phyloP scores from a whole-genome alignment of 2,888 invertebrate genomes.

The Phoronis australis region DNA sequence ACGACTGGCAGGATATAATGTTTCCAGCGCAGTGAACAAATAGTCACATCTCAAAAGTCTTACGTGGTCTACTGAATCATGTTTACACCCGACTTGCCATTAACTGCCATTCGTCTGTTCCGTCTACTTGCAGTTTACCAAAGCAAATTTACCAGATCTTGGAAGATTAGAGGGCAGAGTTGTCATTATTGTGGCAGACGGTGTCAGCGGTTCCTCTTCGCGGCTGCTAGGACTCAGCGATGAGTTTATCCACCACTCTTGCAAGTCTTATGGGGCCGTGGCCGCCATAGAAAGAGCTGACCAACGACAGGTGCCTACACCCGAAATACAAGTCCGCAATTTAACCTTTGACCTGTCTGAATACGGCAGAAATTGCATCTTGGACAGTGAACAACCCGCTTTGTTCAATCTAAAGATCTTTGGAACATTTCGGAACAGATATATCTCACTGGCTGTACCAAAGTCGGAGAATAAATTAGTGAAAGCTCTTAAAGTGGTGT shows the following conservation, averaged over 20 bases:
- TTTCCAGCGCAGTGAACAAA: too few relatives aligned
- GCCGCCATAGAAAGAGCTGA: slow-evolving; percentile 35
- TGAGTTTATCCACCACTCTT: slow-evolving; percentile 34
- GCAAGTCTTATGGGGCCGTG: slow-evolving; percentile 40
- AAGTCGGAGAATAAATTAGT: slow-evolving; percentile 41
- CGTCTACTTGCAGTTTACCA: slow-evolving; percentile 40
- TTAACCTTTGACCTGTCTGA: slow-evolving; percentile 41
- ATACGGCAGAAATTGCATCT: slow-evolving; percentile 21
- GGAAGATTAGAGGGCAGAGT: slow-evolving; percentile 28
- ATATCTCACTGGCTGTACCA: slow-evolving; percentile 38
- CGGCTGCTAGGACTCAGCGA: slow-evolving; percentile 40
- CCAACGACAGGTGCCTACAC: slow-evolving; percentile 19
- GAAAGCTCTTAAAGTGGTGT: slow-evolving; percentile 35
- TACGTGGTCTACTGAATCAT: too few relatives aligned
- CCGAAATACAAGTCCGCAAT: slow-evolving; percentile 28
- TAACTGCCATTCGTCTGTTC: too few relatives aligned
- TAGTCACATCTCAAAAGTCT: too few relatives aligned
- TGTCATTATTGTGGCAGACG: slow-evolving; percentile 42
- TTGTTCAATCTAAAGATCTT: slow-evolving; percentile 42
- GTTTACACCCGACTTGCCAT: too few relatives aligned
- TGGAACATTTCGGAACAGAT: slow-evolving; percentile 37
- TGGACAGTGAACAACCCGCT: slow-evolving; percentile 19
- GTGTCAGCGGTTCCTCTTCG: slow-evolving; percentile 33
- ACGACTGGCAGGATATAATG: too few relatives aligned
- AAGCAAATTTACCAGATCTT: slow-evolving; percentile 27